Conservation (phyloP, 2,797 vertebrate genomes). For the Ctenopoma kingsleyae region DNA sequence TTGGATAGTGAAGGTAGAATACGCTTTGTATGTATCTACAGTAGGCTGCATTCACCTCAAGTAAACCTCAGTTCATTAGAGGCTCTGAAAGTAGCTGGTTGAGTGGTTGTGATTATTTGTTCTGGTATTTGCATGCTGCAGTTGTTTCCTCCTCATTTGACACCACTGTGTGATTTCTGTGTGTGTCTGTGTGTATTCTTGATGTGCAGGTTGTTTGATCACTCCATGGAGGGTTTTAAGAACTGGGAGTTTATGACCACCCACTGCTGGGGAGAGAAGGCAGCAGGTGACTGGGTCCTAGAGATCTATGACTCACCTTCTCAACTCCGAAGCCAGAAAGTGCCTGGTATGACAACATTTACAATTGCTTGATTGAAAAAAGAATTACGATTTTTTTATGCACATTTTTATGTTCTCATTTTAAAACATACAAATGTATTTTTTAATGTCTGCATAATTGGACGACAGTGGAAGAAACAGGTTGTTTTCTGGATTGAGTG, state of each 20-base stretch:
- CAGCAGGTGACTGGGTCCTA: slow-evolving; percentile 96
- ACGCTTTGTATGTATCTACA: neutral
- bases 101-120: slow-evolving; percentile 37
- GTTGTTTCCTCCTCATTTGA: slow-evolving; percentile 42
- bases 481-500: neutral
- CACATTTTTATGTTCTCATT: neutral
- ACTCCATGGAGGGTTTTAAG: slow-evolving; percentile 99
- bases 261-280: slow-evolving; percentile 98
- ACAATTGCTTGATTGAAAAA: slow-evolving; percentile 14
- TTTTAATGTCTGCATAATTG: too few relatives aligned
- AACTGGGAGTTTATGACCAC: slow-evolving; percentile 99
- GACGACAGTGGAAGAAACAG: neutral
- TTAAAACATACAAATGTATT: neutral
- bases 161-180: slow-evolving; percentile 29
- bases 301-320: slow-evolving; percentile 98
- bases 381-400: neutral
- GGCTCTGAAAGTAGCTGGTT: slow-evolving; percentile 29
- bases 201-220: slow-evolving; percentile 93
- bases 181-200: slow-evolving; percentile 42
- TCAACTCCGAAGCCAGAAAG: slow-evolving; percentile 97
- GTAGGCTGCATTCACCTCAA: slow-evolving; percentile 8
- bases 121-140: slow-evolving; percentile 37
- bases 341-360: slow-evolving; percentile 87
- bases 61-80: slow-evolving; percentile 36
- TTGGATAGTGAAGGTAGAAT: neutral